Evolutionary conservation across 2,113 vertebrate species (phyloP), one percentile per base, ranked within the genome.

Genomic region (Syngnathus typhle): DNA sequence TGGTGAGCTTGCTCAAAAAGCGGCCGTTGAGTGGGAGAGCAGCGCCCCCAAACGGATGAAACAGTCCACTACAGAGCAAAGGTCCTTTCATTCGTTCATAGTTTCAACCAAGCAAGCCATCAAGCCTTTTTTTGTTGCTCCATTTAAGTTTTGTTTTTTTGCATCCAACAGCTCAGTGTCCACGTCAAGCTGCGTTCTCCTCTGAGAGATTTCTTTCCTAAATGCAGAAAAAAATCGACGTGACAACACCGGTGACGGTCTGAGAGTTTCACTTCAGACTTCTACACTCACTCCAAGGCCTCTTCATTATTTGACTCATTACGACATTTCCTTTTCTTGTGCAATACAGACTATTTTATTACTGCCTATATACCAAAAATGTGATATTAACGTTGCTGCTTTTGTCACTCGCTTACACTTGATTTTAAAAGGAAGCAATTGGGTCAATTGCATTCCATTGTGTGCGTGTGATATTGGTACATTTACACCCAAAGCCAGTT

Each of bases 21-120:
- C 76, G 44, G 67, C 84, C 75, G 85, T 49, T 74, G 90, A 91
- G 87, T 90, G 81, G 67, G 78, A 87, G 79, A 79, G 84, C 79
- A 88, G 79, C 76, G 43, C 90, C 87, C 90, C 91, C 91, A 95
- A 97, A 85, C 79, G 88, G 92, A 86, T 87, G 75, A 93, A 90
- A 87, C 85, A 76, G 66, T 86, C 82, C 23, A 79, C 73, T 83
- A 75, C 87, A 41, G 74, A 73, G 70, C 84, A 88, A 82, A 92
- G 89, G 90, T 88, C 67, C 18, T n/a, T 49, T 85, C 65, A 79
- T 18, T 16, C 0, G 46, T 54, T 7, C 1, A 1, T 2, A 38
- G 13, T 32, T 37, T 32, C n/a, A 7, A 61, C 11, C 12, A 37
- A 19, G 32, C 18, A n/a, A n/a, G 47, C 47, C 2, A n/a, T 51